Conservation (phyloP, 2,797 vertebrate species). For the Sebastes glaucus region DNA sequence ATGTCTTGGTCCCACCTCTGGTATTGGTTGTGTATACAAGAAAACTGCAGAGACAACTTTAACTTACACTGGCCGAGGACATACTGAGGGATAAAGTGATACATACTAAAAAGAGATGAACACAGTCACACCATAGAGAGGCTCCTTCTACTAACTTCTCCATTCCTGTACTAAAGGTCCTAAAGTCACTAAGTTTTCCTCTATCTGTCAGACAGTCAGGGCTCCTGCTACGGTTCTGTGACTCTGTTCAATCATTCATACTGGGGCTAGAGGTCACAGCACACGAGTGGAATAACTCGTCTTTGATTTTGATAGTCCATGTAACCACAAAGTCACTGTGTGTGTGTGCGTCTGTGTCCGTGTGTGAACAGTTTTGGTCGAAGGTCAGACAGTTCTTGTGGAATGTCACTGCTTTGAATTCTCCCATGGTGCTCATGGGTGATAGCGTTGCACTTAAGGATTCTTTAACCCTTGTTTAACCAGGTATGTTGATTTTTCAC, state of each 20-base stretch:
- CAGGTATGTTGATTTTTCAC: not conserved
- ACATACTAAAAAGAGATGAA: not conserved
- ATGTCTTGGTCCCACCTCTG: too few relatives aligned
- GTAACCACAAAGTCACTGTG: conserved; percentile 33
- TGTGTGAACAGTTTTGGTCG: conserved; percentile 24
- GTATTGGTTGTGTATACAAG: not conserved
- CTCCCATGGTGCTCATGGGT: conserved; percentile 11
- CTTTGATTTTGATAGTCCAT: conserved; percentile 61
- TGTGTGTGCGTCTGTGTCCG: not conserved
- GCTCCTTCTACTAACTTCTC: conserved; percentile 3
- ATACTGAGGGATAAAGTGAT: not conserved
- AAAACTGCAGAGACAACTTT: not conserved
- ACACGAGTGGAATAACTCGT: conserved; percentile 65
- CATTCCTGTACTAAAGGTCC: conserved; percentile 33
- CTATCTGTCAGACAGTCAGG: conserved; percentile 35
- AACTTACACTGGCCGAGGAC: not conserved
- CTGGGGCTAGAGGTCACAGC: conserved; percentile 55
- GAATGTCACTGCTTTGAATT: conserved; percentile 48
- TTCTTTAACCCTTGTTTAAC: conserved; percentile 24
- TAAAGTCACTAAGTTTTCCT: conserved; percentile 60
- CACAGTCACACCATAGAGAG: not conserved
- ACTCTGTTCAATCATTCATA: conserved; percentile 75
- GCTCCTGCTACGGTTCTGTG: conserved; percentile 53
- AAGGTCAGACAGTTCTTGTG: conserved; percentile 41
- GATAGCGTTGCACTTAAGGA: conserved; percentile 6